phyloP scores from a whole-genome alignment of 2,797 vertebrate genomes.

The Coilia nasus region DNA sequence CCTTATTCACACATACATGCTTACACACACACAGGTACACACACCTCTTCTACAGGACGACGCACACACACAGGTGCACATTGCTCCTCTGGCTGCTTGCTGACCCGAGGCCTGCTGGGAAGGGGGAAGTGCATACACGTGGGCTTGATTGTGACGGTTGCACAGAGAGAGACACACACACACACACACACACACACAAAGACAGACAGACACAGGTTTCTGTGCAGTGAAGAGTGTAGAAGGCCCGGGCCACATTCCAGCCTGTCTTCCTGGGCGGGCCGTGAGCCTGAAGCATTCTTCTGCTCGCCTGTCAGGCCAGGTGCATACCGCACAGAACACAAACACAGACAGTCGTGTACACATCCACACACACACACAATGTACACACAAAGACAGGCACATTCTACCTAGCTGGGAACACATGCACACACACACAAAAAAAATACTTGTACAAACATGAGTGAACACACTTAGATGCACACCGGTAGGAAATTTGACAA shows the following conservation, averaged over 20 bases:
- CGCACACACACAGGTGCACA: constrained; percentile 51
- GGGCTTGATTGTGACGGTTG: constrained; percentile 10
- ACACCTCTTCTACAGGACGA: constrained; percentile 10
- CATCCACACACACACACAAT: constrained; percentile 2
- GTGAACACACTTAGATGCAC: background rate
- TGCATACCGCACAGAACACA: constrained; percentile 62
- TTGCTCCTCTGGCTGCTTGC: constrained; percentile 54
- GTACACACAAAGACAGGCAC: constrained; percentile 11
- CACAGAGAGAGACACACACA: no score
- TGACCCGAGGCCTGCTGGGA: constrained; percentile 49
- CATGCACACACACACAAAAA: background rate
- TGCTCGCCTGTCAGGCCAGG: constrained; percentile 72
- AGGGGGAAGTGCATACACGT: constrained; percentile 43
- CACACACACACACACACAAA: background rate
- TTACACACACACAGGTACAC: constrained; percentile 17
- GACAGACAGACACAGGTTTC: constrained; percentile 44
- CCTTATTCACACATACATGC: constrained; percentile 10
- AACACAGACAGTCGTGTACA: constrained; percentile 28
- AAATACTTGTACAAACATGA: constrained; percentile 5
- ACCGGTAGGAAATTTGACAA: background rate
- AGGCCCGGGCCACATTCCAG: constrained; percentile 77
- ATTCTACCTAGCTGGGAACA: background rate
- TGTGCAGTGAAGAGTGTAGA: constrained; percentile 71
- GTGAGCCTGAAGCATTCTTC: constrained; percentile 75
- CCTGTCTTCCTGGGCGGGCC: constrained; percentile 73